Conservation (phyloP, 2,888 invertebrate species). For the Chloroclystis v-ata region DNA sequence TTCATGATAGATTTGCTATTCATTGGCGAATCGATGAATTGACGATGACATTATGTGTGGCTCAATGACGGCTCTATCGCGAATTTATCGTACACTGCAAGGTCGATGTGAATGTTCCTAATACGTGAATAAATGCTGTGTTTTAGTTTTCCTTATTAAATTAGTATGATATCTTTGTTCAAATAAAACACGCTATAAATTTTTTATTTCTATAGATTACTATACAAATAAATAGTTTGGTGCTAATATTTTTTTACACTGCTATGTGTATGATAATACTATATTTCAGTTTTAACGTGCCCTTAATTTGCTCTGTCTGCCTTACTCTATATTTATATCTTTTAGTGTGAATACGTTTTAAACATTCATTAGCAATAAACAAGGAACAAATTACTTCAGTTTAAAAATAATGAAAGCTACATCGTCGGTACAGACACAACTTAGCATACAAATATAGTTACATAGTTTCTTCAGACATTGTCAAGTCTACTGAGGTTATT, state of each 20-base stretch:
- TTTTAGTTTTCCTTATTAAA: too few relatives aligned
- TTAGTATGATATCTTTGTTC: too few relatives aligned
- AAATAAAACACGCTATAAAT: too few relatives aligned
- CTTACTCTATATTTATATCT: too few relatives aligned
- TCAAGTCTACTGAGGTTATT: slow-evolving; percentile 57
- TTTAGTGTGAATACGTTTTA: too few relatives aligned
- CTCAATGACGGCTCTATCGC: not conserved
- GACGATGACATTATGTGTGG: slow-evolving; percentile 2
- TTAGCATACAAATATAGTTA: slow-evolving; percentile 1
- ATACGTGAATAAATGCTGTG: not conserved
- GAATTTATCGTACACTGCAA: not conserved
- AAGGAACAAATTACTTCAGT: not conserved
- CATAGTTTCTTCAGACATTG: slow-evolving; percentile 40
- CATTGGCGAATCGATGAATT: slow-evolving; percentile 11
- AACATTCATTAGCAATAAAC: too few relatives aligned
- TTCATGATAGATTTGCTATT: slow-evolving; percentile 20
- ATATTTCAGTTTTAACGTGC: too few relatives aligned
- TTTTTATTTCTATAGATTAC: too few relatives aligned
- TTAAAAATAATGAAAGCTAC: slow-evolving; percentile 1
- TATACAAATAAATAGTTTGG: too few relatives aligned
- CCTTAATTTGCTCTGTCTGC: too few relatives aligned
- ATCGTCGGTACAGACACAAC: not conserved
- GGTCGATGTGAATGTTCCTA: not conserved
- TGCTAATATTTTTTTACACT: too few relatives aligned
- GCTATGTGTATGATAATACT: too few relatives aligned